phyloP scores from a whole-genome alignment of 2,888 invertebrate genomes.

The Drosophila maculinotata region DNA sequence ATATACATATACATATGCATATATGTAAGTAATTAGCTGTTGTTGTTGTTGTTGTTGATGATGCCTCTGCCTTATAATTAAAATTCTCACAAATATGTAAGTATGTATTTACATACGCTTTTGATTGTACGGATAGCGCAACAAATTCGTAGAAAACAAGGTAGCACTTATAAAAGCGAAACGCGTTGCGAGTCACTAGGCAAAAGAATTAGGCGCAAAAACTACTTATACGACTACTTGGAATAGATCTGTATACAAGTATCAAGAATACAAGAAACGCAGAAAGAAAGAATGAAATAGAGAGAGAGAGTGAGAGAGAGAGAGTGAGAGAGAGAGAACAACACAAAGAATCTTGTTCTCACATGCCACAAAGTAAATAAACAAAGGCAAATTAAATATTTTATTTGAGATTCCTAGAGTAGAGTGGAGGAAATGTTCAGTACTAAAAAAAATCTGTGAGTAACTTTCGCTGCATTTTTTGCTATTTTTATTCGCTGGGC shows the following conservation, averaged over 20 bases:
- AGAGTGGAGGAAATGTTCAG: slow-evolving; percentile 18
- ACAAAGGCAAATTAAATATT: slow-evolving; percentile 46
- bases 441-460: slow-evolving; percentile 13
- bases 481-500: slow-evolving; percentile 48
- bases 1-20: slow-evolving; percentile 19
- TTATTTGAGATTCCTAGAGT: slow-evolving; percentile 21
- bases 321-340: slow-evolving; percentile 2
- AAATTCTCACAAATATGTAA: slow-evolving; percentile 60
- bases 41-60: slow-evolving; percentile 6
- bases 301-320: background rate
- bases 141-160: slow-evolving; percentile 73
- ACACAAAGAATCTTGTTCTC: slow-evolving; percentile 34
- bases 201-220: slow-evolving; percentile 27
- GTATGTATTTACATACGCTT: slow-evolving; percentile 60
- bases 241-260: slow-evolving; percentile 11
- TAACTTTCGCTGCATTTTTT: slow-evolving; percentile 43
- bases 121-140: slow-evolving; percentile 56
- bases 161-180: slow-evolving; percentile 73
- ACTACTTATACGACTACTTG: slow-evolving; percentile 7
- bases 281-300: background rate
- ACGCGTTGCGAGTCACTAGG: slow-evolving; percentile 35
- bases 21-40: slow-evolving; percentile 53
- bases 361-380: slow-evolving; percentile 49
- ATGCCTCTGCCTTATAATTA: slow-evolving; percentile 59
- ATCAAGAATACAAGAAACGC: slow-evolving; percentile 8